phyloP scores from a whole-genome alignment of 2,797 vertebrate species.

The Mallotus villosus region DNA sequence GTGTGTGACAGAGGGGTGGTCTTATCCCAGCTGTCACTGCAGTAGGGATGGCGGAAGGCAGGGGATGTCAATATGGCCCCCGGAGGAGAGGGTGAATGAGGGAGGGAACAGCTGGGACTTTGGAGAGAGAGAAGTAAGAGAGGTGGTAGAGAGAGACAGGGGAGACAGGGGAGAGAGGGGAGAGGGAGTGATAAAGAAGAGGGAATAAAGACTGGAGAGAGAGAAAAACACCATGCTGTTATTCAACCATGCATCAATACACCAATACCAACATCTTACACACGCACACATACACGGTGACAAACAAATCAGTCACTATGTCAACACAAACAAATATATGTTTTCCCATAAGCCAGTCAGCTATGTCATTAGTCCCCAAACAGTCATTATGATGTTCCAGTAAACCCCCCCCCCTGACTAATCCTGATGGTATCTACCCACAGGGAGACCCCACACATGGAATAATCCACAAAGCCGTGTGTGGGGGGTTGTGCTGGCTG shows the following conservation, averaged over 20 bases:
- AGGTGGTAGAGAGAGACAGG: not conserved
- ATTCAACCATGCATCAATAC: conserved; percentile 19
- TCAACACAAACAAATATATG: not conserved
- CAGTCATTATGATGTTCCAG: conserved; percentile 63
- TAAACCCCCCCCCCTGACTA: conserved; percentile 17
- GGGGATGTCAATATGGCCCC: not conserved
- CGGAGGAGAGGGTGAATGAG: not conserved
- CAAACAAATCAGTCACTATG: not conserved
- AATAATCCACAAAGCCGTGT: not conserved
- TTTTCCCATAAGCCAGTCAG: conserved; percentile 42
- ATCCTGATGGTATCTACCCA: not conserved
- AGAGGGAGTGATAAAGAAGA: not conserved
- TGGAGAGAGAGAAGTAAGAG: not conserved
- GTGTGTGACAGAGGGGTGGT: not conserved
- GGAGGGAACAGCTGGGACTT: conserved; percentile 31
- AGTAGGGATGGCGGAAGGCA: not conserved
- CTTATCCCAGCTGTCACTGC: not conserved
- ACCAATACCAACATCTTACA: conserved; percentile 12
- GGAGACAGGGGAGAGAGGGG: not conserved
- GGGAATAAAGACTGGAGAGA: not conserved
- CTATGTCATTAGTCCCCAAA: conserved; percentile 61
- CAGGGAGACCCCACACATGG: conserved; percentile 1
- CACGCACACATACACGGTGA: not conserved
- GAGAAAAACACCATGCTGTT: conserved; percentile 14
- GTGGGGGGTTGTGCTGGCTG: no score